Percentiles rank a stretch among this genome's conserved stretches.
These are phyloP conservation scores for Aplysia californica DNA, from an alignment of 1,140 invertebrate genomes.

Conservation along the genomic window DNA sequence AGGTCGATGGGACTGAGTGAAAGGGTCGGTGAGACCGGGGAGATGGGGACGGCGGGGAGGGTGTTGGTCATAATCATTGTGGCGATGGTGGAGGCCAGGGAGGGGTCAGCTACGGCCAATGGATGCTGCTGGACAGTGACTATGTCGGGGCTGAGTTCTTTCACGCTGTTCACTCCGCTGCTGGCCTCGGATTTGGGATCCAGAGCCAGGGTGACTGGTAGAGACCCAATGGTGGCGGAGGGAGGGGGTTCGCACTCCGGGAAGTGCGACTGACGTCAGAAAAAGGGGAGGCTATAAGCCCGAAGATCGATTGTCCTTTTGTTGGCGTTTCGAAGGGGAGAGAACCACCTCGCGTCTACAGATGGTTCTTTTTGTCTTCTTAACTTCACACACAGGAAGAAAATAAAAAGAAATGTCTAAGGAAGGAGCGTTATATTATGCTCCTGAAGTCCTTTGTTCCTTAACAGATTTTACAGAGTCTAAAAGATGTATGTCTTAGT, in stretches of 20 bases:
- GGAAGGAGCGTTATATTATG: too few relatives aligned
- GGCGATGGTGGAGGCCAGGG: neutral
- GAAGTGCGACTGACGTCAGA: neutral
- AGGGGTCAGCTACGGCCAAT: neutral
- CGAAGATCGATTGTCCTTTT: too few relatives aligned
- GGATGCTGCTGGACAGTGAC: neutral
- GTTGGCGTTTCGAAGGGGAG: too few relatives aligned
- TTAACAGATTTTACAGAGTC: too few relatives aligned
- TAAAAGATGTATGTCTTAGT: too few relatives aligned
- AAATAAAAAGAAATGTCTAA: too few relatives aligned
- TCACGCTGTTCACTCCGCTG: neutral
- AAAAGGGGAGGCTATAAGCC: too few relatives aligned
- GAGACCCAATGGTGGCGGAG: neutral
- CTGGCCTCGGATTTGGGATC: neutral
- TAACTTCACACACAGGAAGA: too few relatives aligned
- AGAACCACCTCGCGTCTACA: too few relatives aligned
- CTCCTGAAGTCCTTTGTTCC: too few relatives aligned
- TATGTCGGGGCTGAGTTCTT: neutral
- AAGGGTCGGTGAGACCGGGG: conserved; percentile 3
- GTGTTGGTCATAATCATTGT: conserved; percentile 13
- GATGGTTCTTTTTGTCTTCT: too few relatives aligned
- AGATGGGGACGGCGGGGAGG: conserved; percentile 6
- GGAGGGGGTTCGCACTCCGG: neutral
- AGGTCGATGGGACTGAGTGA: conserved; percentile 29
- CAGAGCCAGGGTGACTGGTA: neutral